Evolutionary conservation across 2,113 vertebrate species (phyloP), one percentile per base, ranked within the genome.

Genomic region (Amblyornis subalaris): DNA sequence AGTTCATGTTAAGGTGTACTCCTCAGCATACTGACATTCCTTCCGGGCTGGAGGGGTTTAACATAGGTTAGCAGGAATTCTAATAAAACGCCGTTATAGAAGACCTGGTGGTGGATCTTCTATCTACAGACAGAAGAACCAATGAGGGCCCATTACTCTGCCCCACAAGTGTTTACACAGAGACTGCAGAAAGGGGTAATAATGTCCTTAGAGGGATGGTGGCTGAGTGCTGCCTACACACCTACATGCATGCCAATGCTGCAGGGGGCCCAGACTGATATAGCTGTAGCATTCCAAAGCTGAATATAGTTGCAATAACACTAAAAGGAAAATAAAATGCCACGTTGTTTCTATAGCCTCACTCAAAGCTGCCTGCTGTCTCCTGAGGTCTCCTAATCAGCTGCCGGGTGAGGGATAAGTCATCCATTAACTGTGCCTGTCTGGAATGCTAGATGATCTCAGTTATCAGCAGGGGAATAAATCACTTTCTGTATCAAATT

Each of bases 361-460:
- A 90, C 16, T 84, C 90, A 96, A 94, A 96, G 83, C 95, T 83
- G 54, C 71, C 85, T 94, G 88, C 51, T 40, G 95, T 94, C 97
- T 97, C 97, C 88, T 9, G 85, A 96, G 95, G 95, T 96, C 84
- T 64, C 45, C 85, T 96, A 93, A 97, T 94, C 83, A 87, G 97
- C 91, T 94, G 92, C 74, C 1, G 40, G 91, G 90, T 54, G 42
- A 90, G 89, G 96, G 93, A 82, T 97, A 97, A 97, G 96, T 96
- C 97, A 98, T 97, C 97, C 96, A 98, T 97, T 98, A 98, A 97
- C 96, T 89, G 86, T 83, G 94, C 93, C 36, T 84, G 93, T 96
- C 92, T 93, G 96, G 96, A 97, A 97, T 85, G 88, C 95, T 94
- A 89, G 95, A 94, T 97, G 96, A 98, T 96, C 97, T 97, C 96